Conservation (phyloP, 2,888 invertebrate genomes). For the Cremastinae sp. region DNA sequence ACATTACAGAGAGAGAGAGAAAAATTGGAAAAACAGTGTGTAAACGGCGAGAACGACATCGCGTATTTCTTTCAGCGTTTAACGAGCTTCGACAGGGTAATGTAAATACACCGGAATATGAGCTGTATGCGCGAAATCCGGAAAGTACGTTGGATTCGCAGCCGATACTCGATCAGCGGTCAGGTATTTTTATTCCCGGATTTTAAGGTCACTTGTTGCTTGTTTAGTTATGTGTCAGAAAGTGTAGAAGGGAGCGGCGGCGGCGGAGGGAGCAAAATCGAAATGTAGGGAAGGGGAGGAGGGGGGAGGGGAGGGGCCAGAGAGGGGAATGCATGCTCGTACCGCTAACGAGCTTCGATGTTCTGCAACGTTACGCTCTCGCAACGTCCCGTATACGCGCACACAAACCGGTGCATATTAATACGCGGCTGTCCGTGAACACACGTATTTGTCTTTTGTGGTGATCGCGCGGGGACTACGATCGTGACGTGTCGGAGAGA, state of each 20-base stretch:
- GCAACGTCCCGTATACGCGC: constrained; percentile 53
- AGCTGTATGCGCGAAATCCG: constrained; percentile 2
- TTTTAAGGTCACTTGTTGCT: constrained; percentile 80
- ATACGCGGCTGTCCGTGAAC: constrained; percentile 13
- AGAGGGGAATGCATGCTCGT: constrained; percentile 58
- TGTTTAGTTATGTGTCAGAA: constrained; percentile 79
- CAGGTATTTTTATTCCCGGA: constrained; percentile 78
- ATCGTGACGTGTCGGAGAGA: constrained; percentile 35
- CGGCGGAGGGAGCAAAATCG: constrained; percentile 48
- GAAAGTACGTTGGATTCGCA: constrained; percentile 62
- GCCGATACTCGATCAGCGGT: constrained; percentile 75
- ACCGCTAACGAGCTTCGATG: constrained; percentile 62
- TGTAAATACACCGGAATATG: constrained; percentile 14
- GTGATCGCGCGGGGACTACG: constrained; percentile 52
- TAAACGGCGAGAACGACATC: too few species aligned
- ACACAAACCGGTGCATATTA: constrained; percentile 44
- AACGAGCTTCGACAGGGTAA: constrained; percentile 1
- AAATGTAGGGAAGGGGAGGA: not conserved
- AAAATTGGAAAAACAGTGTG: too few species aligned
- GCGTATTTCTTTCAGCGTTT: not conserved
- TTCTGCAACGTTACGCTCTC: constrained; percentile 50
- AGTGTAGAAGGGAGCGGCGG: not conserved
- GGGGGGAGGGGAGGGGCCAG: not conserved
- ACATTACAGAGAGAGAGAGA: too few species aligned
- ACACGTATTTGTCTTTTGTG: constrained; percentile 54